A percentile compares a stretch with the other conserved stretches of the same genome.
phyloP scores from a whole-genome alignment of 92 coral and sea anemone species.

The Heteractis magnifica region DNA sequence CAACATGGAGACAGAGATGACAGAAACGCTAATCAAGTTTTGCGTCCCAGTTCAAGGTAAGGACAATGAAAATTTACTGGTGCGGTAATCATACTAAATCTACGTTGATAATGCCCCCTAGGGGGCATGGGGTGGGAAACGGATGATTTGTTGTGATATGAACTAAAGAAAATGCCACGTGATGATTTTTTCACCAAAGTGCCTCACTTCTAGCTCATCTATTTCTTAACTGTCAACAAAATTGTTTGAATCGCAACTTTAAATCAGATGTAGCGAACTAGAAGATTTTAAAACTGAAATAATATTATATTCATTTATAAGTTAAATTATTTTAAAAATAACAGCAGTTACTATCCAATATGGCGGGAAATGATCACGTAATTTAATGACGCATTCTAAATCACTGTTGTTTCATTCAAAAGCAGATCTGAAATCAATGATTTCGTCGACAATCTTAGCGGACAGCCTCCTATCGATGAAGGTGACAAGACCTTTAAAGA shows the following conservation, averaged over 20 bases:
- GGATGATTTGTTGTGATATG: too few species aligned
- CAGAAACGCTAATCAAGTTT: not conserved
- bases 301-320: too few species aligned
- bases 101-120: not conserved
- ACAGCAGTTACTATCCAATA: not conserved
- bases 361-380: not conserved
- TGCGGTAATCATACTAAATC: too few species aligned
- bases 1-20: conserved; percentile 65
- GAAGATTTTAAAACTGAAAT: too few species aligned
- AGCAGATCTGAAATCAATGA: conserved; percentile 15
- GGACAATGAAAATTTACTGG: too few species aligned
- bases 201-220: too few species aligned
- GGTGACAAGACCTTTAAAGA: conserved; percentile 26
- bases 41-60: conserved; percentile 4
- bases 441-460: conserved; percentile 5
- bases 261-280: too few species aligned
- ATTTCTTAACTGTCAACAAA: too few species aligned
- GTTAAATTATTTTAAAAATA: too few species aligned
- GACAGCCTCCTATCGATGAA: conserved; percentile 16
- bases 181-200: too few species aligned
- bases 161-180: too few species aligned
- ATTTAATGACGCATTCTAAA: not conserved
- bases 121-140: not conserved
- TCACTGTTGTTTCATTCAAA: not conserved
- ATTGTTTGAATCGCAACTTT: too few species aligned